Percentiles rank a stretch among this genome's conserved stretches.
Conservation (phyloP, 2,888 invertebrate species). For the Plusia festucae region DNA sequence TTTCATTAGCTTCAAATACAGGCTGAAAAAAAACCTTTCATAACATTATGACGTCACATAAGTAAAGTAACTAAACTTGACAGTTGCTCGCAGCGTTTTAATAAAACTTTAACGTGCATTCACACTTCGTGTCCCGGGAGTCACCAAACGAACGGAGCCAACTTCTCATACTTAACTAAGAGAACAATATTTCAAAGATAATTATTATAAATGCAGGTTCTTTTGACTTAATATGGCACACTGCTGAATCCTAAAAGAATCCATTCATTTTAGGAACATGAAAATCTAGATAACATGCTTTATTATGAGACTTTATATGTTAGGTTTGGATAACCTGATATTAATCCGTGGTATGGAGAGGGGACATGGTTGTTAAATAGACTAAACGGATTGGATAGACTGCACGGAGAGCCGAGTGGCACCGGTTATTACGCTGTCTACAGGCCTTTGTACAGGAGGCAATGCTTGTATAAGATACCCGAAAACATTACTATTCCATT, state of each 20-base stretch:
- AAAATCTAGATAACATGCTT: not conserved
- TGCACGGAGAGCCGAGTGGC: too few relatives aligned
- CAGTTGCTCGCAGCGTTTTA: conserved; percentile 63
- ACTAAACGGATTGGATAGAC: too few relatives aligned
- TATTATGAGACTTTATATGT: not conserved
- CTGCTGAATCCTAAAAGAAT: conserved; percentile 12
- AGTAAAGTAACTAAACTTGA: conserved; percentile 60
- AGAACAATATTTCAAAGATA: conserved; percentile 63
- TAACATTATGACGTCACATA: conserved; percentile 39
- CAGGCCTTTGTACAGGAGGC: too few relatives aligned
- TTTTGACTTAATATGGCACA: conserved; percentile 34
- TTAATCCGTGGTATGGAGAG: conserved; percentile 6
- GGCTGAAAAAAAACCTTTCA: conserved; percentile 23
- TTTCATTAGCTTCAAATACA: conserved; percentile 37
- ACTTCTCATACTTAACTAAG: conserved; percentile 63
- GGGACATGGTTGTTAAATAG: conserved; percentile 28
- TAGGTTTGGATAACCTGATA: conserved; percentile 24
- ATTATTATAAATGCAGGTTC: conserved; percentile 45
- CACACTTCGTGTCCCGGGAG: conserved; percentile 61
- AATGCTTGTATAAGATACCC: too few relatives aligned
- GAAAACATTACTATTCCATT: too few relatives aligned
- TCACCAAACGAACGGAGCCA: conserved; percentile 55
- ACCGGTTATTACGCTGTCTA: too few relatives aligned
- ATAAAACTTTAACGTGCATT: conserved; percentile 71
- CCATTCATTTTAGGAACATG: not conserved